These are phyloP conservation scores for Jordanella pulchra DNA, from an alignment of 2,797 vertebrate species.

Conservation along the genomic window DNA sequence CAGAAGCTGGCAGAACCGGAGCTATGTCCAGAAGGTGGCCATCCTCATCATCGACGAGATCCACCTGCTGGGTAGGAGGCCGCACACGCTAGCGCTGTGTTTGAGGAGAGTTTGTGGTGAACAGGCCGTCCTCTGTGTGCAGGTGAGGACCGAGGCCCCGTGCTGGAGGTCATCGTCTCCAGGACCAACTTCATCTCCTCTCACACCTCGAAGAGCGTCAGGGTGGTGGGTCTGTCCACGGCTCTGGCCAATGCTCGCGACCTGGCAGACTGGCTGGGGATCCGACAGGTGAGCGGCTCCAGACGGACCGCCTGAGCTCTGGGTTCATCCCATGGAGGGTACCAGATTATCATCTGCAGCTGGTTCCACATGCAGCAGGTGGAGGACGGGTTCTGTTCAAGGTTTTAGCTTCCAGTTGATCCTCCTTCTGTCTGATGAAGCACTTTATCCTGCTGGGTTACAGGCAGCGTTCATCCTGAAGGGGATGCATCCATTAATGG, in stretches of 20 bases:
- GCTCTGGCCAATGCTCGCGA: slow-evolving; percentile 98
- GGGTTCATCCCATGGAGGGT: too few species aligned
- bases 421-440: too few species aligned
- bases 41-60: slow-evolving; percentile 99
- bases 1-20: slow-evolving; percentile 98
- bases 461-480: too few species aligned
- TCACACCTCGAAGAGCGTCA: slow-evolving; percentile 89
- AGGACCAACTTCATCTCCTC: slow-evolving; percentile 99
- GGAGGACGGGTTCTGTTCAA: too few species aligned
- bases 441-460: too few species aligned
- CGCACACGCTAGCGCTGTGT: too few species aligned
- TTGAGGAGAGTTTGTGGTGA: neutral
- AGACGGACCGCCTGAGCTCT: too few species aligned
- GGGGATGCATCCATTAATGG: too few species aligned
- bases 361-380: too few species aligned
- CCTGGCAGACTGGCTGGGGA: slow-evolving; percentile 97
- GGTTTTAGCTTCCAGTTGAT: too few species aligned
- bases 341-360: too few species aligned
- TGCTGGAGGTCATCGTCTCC: slow-evolving; percentile 97
- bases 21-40: slow-evolving; percentile 95
- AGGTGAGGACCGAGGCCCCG: slow-evolving; percentile 98
- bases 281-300: slow-evolving; percentile 83
- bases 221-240: slow-evolving; percentile 94
- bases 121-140: slow-evolving; percentile 10
- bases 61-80: slow-evolving; percentile 88